phyloP scores from a whole-genome alignment of 2,113 vertebrate genomes.

The Bos indicus region DNA sequence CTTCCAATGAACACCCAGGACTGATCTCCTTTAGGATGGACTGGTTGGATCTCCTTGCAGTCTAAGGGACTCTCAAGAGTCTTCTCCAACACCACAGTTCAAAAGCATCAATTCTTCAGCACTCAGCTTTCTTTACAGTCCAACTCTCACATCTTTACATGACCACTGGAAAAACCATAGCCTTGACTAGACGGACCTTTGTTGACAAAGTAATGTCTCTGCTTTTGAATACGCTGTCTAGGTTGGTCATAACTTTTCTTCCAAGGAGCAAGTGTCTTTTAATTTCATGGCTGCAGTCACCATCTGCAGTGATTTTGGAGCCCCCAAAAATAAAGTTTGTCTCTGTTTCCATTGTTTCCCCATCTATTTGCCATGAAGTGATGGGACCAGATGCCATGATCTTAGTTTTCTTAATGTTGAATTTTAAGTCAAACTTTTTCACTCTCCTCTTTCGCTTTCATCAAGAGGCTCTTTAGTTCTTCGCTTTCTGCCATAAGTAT shows the following conservation, averaged over 20 bases:
- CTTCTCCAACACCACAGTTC: not conserved
- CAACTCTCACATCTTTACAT: not conserved
- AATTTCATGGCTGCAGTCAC: not conserved
- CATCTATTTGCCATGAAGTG: not conserved
- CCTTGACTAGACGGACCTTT: not conserved
- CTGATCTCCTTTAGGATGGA: not conserved
- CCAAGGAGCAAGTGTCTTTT: not conserved
- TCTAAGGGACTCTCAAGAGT: not conserved
- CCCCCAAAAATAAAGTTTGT: not conserved
- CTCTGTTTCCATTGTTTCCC: not conserved
- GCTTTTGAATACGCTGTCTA: not conserved
- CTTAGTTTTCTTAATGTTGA: not conserved
- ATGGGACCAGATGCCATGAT: not conserved
- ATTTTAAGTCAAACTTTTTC: not conserved
- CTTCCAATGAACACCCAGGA: not conserved
- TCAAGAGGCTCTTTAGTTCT: not conserved
- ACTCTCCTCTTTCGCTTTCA: not conserved
- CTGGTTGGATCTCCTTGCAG: not conserved
- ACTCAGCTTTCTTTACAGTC: not conserved
- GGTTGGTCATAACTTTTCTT: not conserved
- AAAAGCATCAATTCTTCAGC: rapidly evolving
- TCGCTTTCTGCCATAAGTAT: not conserved
- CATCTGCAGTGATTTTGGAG: not conserved
- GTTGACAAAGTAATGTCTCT: not conserved
- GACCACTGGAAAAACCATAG: not conserved